These are phyloP conservation scores for Stichopus horrens DNA, from an alignment of 53 echinoderm and acorn worm genomes.

Conservation along the genomic window DNA sequence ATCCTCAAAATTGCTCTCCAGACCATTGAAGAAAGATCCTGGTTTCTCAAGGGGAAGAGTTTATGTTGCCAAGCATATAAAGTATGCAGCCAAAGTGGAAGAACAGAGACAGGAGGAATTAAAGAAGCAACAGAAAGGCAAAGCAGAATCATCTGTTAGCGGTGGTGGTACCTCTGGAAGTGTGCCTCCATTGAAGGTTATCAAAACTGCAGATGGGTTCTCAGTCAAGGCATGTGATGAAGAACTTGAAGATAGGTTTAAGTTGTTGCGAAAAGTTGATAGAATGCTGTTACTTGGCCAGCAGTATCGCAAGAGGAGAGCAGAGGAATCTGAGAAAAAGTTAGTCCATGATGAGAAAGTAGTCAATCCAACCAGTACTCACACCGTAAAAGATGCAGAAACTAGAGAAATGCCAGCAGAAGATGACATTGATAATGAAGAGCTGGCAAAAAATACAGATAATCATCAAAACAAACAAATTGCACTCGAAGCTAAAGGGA, in stretches of 20 bases:
- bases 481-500: too few relatives aligned
- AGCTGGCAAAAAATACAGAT: neutral
- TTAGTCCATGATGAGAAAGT: neutral
- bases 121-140: neutral
- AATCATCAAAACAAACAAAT: too few relatives aligned
- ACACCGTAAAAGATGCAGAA: neutral
- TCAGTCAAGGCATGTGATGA: slow-evolving; percentile 8
- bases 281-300: slow-evolving; percentile 23
- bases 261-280: slow-evolving; percentile 11
- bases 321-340: neutral
- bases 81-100: slow-evolving; percentile 20
- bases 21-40: slow-evolving; percentile 16
- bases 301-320: neutral
- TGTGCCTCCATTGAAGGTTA: slow-evolving; percentile 28
- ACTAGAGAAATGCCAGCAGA: neutral
- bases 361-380: neutral
- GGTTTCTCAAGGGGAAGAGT: slow-evolving; percentile 34
- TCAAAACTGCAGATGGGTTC: slow-evolving; percentile 9
- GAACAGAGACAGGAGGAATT: neutral
- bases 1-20: neutral
- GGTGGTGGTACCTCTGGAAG: neutral
- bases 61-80: slow-evolving; percentile 33
- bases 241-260: neutral
- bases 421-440: neutral
- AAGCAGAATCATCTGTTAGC: neutral